Evolutionary conservation across 2,888 invertebrate genomes (phyloP).

Genomic region (Calameuta filiformis): DNA sequence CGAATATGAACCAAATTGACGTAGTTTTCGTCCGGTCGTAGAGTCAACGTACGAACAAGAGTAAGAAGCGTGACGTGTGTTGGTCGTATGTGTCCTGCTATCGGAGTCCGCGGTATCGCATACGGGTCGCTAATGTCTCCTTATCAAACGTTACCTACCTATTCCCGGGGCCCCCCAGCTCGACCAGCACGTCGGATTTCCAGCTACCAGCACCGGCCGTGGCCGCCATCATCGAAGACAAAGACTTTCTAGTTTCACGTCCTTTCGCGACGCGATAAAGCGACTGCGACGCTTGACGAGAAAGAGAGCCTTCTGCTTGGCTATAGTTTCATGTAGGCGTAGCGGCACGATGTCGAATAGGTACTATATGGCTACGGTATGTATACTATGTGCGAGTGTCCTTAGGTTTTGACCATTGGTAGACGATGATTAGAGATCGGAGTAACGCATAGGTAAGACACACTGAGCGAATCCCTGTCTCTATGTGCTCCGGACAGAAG

Average conservation of each 20-base stretch:
- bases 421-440: background rate
- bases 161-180: conserved; percentile 36
- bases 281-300: background rate
- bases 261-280: conserved; percentile 5
- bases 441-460: background rate
- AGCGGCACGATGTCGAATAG: too few species aligned
- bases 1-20: background rate
- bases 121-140: conserved; percentile 65
- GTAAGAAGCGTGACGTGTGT: conserved; percentile 28
- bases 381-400: background rate
- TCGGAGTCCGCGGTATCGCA: conserved; percentile 54
- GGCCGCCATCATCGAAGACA: conserved; percentile 40
- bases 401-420: background rate
- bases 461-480: background rate
- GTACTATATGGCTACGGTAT: too few species aligned
- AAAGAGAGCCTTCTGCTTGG: background rate
- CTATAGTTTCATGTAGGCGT: background rate
- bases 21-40: background rate
- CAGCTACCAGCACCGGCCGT: conserved; percentile 42
- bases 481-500: background rate
- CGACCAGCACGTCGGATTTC: conserved; percentile 37
- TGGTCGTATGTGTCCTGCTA: conserved; percentile 45
- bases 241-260: conserved; percentile 50
- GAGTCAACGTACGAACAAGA: conserved; percentile 29
- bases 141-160: conserved; percentile 57